Percentiles rank a stretch among this genome's conserved stretches.
These are phyloP conservation scores for Pituophis catenifer DNA, from an alignment of 2,113 vertebrate species.

Conservation along the genomic window DNA sequence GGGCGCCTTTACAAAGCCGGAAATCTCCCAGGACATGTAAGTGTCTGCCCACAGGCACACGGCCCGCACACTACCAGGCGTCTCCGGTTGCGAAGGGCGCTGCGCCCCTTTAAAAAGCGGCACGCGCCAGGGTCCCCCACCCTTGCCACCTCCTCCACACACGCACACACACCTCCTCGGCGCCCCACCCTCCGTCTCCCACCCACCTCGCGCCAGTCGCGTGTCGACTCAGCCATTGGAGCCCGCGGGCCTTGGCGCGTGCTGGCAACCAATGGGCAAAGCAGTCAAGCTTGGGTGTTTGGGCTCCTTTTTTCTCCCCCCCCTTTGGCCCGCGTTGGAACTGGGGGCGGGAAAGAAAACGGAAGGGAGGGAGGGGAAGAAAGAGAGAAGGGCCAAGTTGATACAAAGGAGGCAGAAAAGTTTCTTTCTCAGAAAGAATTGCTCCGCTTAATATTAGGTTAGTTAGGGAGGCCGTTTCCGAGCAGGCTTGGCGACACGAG, in stretches of 20 bases:
- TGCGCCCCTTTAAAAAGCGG: constrained; percentile 90
- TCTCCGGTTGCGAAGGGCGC: constrained; percentile 85
- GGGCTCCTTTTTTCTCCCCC: background rate
- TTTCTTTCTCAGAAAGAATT: background rate
- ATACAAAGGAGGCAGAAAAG: background rate
- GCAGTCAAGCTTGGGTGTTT: background rate
- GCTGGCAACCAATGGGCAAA: constrained; percentile 83
- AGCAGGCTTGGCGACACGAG: background rate
- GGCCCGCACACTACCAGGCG: constrained; percentile 78
- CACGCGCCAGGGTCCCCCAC: constrained; percentile 81
- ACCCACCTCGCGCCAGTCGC: constrained; percentile 90
- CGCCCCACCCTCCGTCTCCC: constrained; percentile 62
- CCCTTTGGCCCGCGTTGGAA: background rate
- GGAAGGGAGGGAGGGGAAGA: too few relatives aligned
- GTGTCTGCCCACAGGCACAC: constrained; percentile 38
- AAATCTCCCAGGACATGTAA: background rate
- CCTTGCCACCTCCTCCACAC: constrained; percentile 6
- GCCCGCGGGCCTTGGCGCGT: constrained; percentile 77
- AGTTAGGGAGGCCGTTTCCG: background rate
- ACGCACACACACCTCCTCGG: constrained; percentile 8
- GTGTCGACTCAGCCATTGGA: constrained; percentile 81
- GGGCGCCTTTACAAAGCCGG: background rate
- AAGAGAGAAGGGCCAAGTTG: background rate
- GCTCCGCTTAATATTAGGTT: background rate
- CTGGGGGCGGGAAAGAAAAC: background rate